These are phyloP conservation scores for Colletes collaris DNA, from an alignment of 2,888 invertebrate genomes.

Conservation along the genomic window DNA sequence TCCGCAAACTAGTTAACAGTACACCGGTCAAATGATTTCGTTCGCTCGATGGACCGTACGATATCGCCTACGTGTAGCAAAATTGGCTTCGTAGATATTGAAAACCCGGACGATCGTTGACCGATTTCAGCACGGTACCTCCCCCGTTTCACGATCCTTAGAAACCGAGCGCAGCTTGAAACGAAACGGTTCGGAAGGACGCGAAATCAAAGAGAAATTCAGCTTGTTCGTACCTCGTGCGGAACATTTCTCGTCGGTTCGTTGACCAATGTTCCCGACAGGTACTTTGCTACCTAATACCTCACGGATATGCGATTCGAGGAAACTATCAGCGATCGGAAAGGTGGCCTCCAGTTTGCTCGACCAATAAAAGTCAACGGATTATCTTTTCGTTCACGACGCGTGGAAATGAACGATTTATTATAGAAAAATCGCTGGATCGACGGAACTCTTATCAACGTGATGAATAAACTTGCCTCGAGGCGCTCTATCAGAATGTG, in stretches of 20 bases:
- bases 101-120: not conserved
- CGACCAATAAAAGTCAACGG: no score
- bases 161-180: not conserved
- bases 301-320: not conserved
- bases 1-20: constrained; percentile 19
- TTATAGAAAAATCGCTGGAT: no score
- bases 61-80: not conserved
- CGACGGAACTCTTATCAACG: no score
- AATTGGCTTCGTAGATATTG: constrained; percentile 5
- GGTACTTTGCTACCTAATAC: not conserved
- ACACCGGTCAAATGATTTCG: constrained; percentile 23
- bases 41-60: constrained; percentile 14
- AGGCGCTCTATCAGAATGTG: no score
- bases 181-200: constrained; percentile 26
- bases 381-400: no score
- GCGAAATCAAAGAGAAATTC: constrained; percentile 42
- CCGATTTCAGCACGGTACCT: not conserved
- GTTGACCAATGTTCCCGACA: constrained; percentile 34
- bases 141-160: constrained; percentile 3
- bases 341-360: not conserved
- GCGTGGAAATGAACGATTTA: no score
- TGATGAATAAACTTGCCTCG: no score
- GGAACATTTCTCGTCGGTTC: constrained; percentile 39
- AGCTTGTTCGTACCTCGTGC: constrained; percentile 18
- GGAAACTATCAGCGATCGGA: not conserved